Percentiles rank a stretch among this genome's conserved stretches.
Evolutionary conservation across 2,888 invertebrate species (phyloP).

Genomic region (Cephus runcator): DNA sequence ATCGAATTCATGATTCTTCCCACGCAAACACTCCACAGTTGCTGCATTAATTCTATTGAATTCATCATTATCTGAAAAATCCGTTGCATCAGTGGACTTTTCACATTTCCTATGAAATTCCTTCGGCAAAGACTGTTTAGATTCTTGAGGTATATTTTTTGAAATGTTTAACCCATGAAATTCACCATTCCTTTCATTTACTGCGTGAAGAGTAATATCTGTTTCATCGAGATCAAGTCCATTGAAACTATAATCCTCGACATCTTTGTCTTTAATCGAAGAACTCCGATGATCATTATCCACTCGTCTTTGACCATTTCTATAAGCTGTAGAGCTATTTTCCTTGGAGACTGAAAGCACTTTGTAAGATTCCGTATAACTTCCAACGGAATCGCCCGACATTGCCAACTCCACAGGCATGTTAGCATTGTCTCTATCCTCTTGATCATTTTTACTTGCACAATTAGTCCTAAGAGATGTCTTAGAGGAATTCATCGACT

Average conservation of each 20-base stretch:
- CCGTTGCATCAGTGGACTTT: background rate
- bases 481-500: background rate
- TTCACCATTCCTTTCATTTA: background rate
- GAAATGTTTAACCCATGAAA: background rate
- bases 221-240: background rate
- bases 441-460: slow-evolving; percentile 3
- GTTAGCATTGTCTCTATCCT: background rate
- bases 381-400: background rate
- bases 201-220: background rate
- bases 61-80: background rate
- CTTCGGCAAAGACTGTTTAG: background rate
- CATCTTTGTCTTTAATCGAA: background rate
- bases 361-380: background rate
- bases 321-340: background rate
- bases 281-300: background rate
- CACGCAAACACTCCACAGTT: background rate
- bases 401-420: background rate
- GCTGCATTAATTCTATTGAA: background rate
- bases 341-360: background rate
- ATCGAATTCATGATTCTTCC: background rate
- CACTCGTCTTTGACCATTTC: background rate
- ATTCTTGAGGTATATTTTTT: background rate
- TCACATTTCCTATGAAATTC: background rate
- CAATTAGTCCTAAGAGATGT: background rate
- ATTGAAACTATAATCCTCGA: background rate